phyloP scores from a whole-genome alignment of 2,113 vertebrate species.

The Trichechus manatus region DNA sequence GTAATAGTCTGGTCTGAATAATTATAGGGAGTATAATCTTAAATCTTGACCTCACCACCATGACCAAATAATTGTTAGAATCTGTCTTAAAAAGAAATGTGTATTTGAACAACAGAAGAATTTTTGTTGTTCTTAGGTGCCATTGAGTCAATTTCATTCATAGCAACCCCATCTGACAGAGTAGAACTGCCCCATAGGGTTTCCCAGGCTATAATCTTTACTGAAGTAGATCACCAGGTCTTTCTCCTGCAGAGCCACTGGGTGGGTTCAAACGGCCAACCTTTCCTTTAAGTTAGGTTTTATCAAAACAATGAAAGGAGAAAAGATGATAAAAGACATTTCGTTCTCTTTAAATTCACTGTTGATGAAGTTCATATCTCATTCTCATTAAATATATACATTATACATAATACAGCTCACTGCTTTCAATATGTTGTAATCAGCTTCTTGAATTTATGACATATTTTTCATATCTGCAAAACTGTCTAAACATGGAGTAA shows the following conservation, averaged over 20 bases:
- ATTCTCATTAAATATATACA: background rate
- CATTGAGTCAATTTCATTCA: background rate
- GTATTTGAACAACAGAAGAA: background rate
- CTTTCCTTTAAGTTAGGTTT: background rate
- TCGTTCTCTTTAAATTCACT: background rate
- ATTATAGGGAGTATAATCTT: background rate
- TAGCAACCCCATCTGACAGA: background rate
- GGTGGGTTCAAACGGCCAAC: background rate
- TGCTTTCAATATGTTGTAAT: background rate
- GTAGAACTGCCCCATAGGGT: background rate
- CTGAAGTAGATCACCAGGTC: background rate
- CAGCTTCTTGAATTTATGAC: conserved; percentile 41
- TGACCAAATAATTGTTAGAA: background rate
- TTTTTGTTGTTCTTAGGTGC: background rate
- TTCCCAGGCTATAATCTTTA: background rate
- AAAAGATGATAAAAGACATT: background rate
- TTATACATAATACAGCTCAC: background rate
- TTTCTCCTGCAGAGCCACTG: background rate
- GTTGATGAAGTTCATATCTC: background rate
- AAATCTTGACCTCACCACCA: background rate
- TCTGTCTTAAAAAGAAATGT: background rate
- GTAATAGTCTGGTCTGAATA: background rate
- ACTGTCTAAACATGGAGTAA: background rate
- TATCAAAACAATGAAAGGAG: background rate
- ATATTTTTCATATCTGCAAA: conserved; percentile 56